Evolutionary conservation across 1,140 invertebrate species (phyloP), one percentile per base, ranked within the genome.

Genomic region (Onthophagus taurus): DNA sequence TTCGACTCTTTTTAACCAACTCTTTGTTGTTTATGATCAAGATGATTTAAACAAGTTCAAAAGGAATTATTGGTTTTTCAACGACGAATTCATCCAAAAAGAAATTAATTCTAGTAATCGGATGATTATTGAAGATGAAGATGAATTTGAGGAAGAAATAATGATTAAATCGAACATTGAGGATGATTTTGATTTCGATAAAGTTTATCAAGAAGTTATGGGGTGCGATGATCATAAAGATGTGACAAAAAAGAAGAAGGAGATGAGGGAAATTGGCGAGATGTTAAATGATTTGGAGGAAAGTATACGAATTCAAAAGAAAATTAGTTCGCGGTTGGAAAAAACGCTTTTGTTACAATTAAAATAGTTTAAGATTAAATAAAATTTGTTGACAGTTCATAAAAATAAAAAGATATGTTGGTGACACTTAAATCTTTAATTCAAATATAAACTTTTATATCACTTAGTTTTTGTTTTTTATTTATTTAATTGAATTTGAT

Each of bases 21-120:
- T 57, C 2, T 19, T 64, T 31, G 57, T 61, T 11, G 52, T 64
- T 7, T 64, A 62, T 43, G 36, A 61, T 44, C 30, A 30, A 6
- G 31, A 50, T 23, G 24, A 31, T 19, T 39, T 64, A 11, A 24
- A 37, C 4, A 46, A 49, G 1, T 61, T 50, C 44, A 33, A 35
- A 19, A 30, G 26, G 11, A 48, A 46, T 31, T 42, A 54, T 14
- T 64, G 61, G 61, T 62, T 60, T 42, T 62, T 59, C 4, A 44
- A 52, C 24, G 54, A 64, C 47, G 53, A 55, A 16, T 26, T 54
- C 4, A 38, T 43, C 23, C 29, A 34, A 31, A 31, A 38, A 6
- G 29, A 31, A 4, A 16, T 46, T 5, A 16, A 41, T 41, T 7
- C 9, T 26, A 26, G 23, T n/a, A 26, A 26, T 7, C 23, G 4